Evolutionary conservation across 2,888 invertebrate species (phyloP), one percentile per base, ranked within the genome.

Genomic region (Dryococelus australis): DNA sequence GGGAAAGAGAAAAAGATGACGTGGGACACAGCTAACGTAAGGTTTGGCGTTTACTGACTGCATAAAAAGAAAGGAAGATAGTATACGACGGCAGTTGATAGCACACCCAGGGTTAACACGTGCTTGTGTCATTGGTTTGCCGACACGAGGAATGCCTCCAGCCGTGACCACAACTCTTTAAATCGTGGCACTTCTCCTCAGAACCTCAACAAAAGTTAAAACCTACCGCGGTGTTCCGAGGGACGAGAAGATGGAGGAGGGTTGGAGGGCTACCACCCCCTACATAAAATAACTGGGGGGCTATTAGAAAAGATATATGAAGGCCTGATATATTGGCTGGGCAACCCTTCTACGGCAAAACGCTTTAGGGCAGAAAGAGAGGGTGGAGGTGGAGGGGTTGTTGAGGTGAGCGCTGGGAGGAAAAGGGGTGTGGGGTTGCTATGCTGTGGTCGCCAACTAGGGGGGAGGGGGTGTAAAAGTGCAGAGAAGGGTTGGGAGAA

Each of bases 221-320:
- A 65, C 65, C 65, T n/a, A 3, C 47, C 8, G 2, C 47, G 51
- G 51, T 6, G 20, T 24, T 0, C 65, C n/a, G 65, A 20, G 65
- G 65, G 65, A n/a, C 13, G 20, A n/a, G 35, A 35, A 35, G 35
- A 35, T 35, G 24, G 65, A 24, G 8, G 65, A 16, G n/a, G 65
- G 65, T 20, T 0, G 65, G 35, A 4, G 0, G 65, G n/a, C 8
- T n/a, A 65, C 65, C 65, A 65, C 65, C 65, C 65, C 8, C 65
- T 20, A 65, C 65, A 65, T 65, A 65, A 65, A 65, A 65, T 65
- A 65, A 65, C 65, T 65, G 65, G 65, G 65, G 65, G n/a, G 65
- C 65, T 65, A 65, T 65, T 65, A 65, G 65, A 65, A 65, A 65
- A 65, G 65, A 65, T 65, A 65, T 65, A 65, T 65, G 65, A 65